Base-by-base conservation (phyloP, 2,797 vertebrate species). In the Urophycis tenuis region DNA sequence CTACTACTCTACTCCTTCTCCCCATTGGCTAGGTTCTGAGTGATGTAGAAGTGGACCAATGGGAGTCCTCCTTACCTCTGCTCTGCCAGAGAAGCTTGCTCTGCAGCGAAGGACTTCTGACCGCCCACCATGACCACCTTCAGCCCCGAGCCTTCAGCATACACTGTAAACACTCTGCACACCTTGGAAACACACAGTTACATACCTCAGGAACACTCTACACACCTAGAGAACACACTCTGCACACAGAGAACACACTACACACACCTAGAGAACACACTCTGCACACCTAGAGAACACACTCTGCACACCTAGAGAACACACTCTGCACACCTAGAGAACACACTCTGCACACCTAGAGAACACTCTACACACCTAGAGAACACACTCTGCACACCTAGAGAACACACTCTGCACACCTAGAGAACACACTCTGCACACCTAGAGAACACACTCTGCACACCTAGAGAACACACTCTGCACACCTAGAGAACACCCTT, bases 111-210 rank as follows among this genome's bases (percentile, higher is more conserved):
- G 0, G 95, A 83, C 89, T 91, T 97, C 91, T 97, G 95, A 71
- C 98, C 97, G 0, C 95, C 93, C 79, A 96, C 77, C 84, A 95
- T 91, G 71, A 93, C 93, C 1, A 97, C 96, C 30, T 92, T 95
- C 77, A 99, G 86, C 3, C 89, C 45, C 0, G 92, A 96, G 32
- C 95, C 94, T 0, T 97, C 95, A 0, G 93, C 88, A 31, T 99
- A 99, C 0, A 92, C 4, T 6, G 90, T 90, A 86, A 98, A 99
- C 67, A 99, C 69, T 9, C 19, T 32, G 33, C 69, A 71, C 29
- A 71, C 69, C 69, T 71, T 14, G 30, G 19, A 15, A 19, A 22
- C 12, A 71, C 31, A 70, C 30, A 70, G 19, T 4, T 10, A 41
- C 39, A 41, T 10, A 41, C 6, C 6, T 8, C 39, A 41, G 6